These are phyloP conservation scores for Odontophorus gujanensis DNA, from an alignment of 2,113 vertebrate species.

Conservation along the genomic window DNA sequence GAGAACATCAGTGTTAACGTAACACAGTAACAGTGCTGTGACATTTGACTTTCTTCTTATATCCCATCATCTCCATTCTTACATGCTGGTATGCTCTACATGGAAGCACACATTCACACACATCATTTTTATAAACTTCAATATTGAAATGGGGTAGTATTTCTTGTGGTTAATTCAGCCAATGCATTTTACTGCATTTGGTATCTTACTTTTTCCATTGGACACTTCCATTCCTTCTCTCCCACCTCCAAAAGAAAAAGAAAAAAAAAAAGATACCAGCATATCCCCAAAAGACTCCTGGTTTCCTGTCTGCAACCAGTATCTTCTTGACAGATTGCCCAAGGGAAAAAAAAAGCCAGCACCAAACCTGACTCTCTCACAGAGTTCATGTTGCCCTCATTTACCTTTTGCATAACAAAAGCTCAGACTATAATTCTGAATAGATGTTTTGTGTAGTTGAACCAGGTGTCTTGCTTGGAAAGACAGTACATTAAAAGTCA, in stretches of 20 bases:
- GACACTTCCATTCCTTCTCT: background rate
- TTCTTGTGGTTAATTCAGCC: background rate
- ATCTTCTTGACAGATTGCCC: constrained; percentile 19
- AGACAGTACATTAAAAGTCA: constrained; percentile 71
- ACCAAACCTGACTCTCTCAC: constrained; percentile 36
- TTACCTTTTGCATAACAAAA: constrained; percentile 75
- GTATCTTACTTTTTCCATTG: background rate
- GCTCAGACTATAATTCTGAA: constrained; percentile 65
- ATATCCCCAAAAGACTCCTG: background rate
- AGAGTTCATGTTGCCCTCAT: constrained; percentile 59
- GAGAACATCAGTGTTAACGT: background rate
- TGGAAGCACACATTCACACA: background rate
- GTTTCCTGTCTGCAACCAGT: constrained; percentile 20
- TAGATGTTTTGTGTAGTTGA: constrained; percentile 67
- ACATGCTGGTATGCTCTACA: accelerated
- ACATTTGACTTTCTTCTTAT: accelerated
- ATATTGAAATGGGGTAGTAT: background rate
- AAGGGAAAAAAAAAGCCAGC: background rate
- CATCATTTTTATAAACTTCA: background rate
- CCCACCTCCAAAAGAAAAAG: background rate
- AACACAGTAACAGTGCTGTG: background rate
- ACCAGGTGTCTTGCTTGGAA: constrained; percentile 77
- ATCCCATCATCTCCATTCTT: accelerated
- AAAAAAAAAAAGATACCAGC: background rate
- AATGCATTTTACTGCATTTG: background rate